Base-by-base conservation (phyloP, 2,888 invertebrate genomes). In the Gonocerus acuteangulatus region DNA sequence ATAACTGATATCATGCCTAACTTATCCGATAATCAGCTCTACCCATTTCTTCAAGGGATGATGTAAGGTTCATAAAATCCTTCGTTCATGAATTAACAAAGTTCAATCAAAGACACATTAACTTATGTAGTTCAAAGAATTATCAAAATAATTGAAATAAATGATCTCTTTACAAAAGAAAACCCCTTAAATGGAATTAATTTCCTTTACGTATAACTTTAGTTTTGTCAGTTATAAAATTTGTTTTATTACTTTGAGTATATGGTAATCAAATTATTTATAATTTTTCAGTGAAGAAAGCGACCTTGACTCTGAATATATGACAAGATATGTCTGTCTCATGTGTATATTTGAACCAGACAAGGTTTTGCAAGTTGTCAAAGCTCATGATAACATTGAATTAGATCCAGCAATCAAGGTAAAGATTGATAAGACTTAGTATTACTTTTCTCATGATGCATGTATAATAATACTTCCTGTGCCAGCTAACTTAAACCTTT, bases 11-110 rank as follows among this genome's bases (percentile, higher is more conserved):
- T 80, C 16, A 72, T 73, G 27, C 74, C 74, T 32, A 72, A 78
- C 42, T 70, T 83, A 22, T 72, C 76, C 47, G 68, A 71, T n/a
- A 36, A 65, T 18, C 68, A 67, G 13, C 63, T 65, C 16, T 69
- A 67, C 61, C 56, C 61, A 21, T 70, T 86, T 72, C 74, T 86
- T 44, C 77, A 79, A 68, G 81, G 82, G 67, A 75, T 86, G 48
- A 76, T 81, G 74, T 78, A 72, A 67, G 72, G 69, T 61, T 61
- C 32, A 18, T 27, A n/a, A n/a, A n/a, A n/a, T n/a, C n/a, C n/a
- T n/a, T n/a, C n/a, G n/a, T n/a, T n/a, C n/a, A n/a, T n/a, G n/a
- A n/a, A n/a, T n/a, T n/a, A n/a, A n/a, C n/a, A n/a, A n/a, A n/a
- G n/a, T n/a, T n/a, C n/a, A n/a, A n/a, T n/a, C n/a, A n/a, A n/a